phyloP scores from a whole-genome alignment of 1,140 invertebrate genomes.

The Hycleus cichorii region DNA sequence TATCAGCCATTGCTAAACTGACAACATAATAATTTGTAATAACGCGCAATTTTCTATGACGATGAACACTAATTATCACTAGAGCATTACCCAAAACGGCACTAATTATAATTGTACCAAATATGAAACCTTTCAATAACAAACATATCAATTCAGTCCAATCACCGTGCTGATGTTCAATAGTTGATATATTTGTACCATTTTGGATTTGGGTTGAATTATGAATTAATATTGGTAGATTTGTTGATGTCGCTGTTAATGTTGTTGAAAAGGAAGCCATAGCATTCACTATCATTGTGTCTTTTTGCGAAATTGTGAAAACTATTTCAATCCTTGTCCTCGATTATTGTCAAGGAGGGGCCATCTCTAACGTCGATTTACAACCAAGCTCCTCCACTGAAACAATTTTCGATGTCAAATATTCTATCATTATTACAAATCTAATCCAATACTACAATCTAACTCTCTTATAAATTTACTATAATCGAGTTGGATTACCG shows the following conservation, averaged over 20 bases:
- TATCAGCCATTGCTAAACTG: slow-evolving; percentile 84
- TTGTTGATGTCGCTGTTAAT: slow-evolving; percentile 29
- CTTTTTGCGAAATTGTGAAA: no score
- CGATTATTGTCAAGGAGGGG: no score
- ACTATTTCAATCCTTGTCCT: no score
- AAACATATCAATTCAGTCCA: slow-evolving; percentile 50
- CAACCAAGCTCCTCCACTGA: no score
- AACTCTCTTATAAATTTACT: no score
- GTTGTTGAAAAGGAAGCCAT: slow-evolving; percentile 40
- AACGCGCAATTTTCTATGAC: slow-evolving; percentile 66
- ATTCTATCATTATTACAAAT: no score
- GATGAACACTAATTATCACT: slow-evolving; percentile 71
- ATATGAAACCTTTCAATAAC: slow-evolving; percentile 65
- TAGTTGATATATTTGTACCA: slow-evolving; percentile 31
- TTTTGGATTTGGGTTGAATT: slow-evolving; percentile 27
- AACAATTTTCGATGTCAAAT: no score
- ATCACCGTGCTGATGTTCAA: slow-evolving; percentile 36
- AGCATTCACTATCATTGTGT: slow-evolving; percentile 38
- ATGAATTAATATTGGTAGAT: slow-evolving; percentile 19
- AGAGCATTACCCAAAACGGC: slow-evolving; percentile 82
- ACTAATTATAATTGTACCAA: slow-evolving; percentile 75
- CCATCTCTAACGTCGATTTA: no score
- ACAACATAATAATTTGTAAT: slow-evolving; percentile 95
- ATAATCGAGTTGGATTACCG: no score
- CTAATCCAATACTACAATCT: no score